These are phyloP conservation scores for Sebastiscus albofasciatus DNA, from an alignment of 2,797 vertebrate species.

Conservation along the genomic window DNA sequence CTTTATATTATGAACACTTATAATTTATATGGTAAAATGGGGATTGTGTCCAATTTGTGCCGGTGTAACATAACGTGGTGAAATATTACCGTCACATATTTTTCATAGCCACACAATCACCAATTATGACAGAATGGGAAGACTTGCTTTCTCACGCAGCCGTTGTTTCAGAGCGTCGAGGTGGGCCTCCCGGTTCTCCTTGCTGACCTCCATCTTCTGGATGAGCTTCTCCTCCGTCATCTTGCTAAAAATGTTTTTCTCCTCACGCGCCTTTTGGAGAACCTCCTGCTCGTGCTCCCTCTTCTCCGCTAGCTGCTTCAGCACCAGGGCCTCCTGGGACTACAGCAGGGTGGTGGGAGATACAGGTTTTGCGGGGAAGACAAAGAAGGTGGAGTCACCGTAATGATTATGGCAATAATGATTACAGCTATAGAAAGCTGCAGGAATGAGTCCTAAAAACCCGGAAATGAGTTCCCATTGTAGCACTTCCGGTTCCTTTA, in stretches of 20 bases:
- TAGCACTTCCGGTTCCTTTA: too few relatives aligned
- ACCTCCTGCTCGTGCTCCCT: conserved; percentile 88
- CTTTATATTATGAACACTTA: not conserved
- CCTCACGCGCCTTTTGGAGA: conserved; percentile 88
- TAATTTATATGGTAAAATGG: not conserved
- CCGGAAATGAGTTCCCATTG: too few relatives aligned
- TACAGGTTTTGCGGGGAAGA: not conserved
- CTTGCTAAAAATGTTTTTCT: conserved; percentile 91
- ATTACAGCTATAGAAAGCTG: not conserved
- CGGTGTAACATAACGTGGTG: not conserved
- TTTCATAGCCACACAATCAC: not conserved
- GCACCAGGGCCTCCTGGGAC: conserved; percentile 89
- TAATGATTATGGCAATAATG: not conserved
- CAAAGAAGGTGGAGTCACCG: not conserved
- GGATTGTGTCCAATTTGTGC: not conserved
- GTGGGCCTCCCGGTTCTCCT: conserved; percentile 90
- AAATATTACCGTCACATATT: not conserved
- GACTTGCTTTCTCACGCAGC: conserved; percentile 86
- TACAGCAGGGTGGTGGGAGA: conserved; percentile 33
- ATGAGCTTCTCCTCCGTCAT: conserved; percentile 90
- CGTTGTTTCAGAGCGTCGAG: conserved; percentile 88
- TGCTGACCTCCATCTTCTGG: conserved; percentile 91
- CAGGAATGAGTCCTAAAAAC: too few relatives aligned
- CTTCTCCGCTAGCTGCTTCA: conserved; percentile 90
- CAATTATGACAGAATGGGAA: not conserved